Conservation (phyloP, 2,113 vertebrate genomes). For the Taxidea taxus region DNA sequence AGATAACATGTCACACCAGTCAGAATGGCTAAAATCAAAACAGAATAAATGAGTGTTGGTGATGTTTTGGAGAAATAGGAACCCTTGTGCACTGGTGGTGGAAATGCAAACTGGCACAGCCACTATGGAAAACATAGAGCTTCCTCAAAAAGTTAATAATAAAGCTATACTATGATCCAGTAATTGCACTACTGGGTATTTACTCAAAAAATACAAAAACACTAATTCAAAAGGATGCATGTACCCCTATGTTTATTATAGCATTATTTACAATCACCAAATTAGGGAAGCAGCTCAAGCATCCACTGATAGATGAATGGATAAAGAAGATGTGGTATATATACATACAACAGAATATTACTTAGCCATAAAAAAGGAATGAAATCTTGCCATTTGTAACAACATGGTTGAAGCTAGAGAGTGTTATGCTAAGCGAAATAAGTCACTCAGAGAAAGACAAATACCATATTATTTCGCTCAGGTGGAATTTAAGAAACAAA, state of each 20-base stretch:
- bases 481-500: neutral
- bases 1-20: neutral
- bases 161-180: neutral
- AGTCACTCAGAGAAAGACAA: neutral
- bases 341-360: neutral
- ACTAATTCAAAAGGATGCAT: neutral
- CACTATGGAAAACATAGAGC: neutral
- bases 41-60: neutral
- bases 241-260: neutral
- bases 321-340: neutral
- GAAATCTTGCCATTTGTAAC: neutral
- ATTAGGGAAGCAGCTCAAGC: neutral
- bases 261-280: neutral
- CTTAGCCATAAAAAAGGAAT: neutral
- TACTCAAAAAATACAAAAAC: neutral
- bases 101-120: neutral
- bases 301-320: neutral
- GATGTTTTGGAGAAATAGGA: neutral
- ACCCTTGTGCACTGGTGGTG: neutral
- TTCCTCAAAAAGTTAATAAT: neutral
- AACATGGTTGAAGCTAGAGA: neutral
- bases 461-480: neutral
- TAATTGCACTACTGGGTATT: neutral
- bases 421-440: neutral
- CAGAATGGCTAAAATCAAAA: neutral